A percentile compares a stretch with the other conserved stretches of the same genome.
These are phyloP conservation scores for Miichthys miiuy DNA, from an alignment of 2,797 vertebrate genomes.

Conservation along the genomic window DNA sequence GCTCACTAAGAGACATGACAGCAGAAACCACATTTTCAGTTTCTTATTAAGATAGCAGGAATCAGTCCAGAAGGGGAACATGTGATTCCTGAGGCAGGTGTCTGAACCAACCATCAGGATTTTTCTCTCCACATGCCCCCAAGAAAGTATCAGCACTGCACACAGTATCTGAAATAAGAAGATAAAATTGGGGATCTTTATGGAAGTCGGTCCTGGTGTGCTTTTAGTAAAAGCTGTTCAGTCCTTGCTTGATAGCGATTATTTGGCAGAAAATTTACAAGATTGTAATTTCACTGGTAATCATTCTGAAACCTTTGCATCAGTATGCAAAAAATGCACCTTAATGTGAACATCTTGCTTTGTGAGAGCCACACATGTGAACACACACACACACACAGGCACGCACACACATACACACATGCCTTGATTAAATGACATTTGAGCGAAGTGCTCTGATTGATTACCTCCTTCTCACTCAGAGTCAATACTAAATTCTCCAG, in stretches of 20 bases:
- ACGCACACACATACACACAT: constrained; percentile 10
- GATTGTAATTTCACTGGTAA: constrained; percentile 18
- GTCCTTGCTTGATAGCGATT: constrained; percentile 34
- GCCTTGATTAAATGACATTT: constrained; percentile 68
- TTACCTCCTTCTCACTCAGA: constrained; percentile 55
- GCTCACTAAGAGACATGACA: constrained; percentile 12
- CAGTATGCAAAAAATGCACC: constrained; percentile 28
- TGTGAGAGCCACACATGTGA: background rate
- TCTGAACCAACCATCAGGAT: constrained; percentile 44
- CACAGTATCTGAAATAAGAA: constrained; percentile 59
- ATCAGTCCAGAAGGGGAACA: constrained; percentile 41
- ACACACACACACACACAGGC: background rate
- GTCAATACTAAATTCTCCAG: constrained; percentile 59
- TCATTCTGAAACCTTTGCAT: constrained; percentile 14
- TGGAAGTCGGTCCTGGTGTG: constrained; percentile 7
- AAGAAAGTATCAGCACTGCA: constrained; percentile 45
- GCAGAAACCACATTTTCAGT: constrained; percentile 31
- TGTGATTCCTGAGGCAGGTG: constrained; percentile 57
- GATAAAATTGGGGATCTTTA: constrained; percentile 49
- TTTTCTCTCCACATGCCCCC: constrained; percentile 22
- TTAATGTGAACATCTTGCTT: constrained; percentile 32
- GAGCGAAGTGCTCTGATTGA: constrained; percentile 74
- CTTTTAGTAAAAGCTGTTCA: constrained; percentile 37
- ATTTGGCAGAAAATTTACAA: constrained; percentile 40
- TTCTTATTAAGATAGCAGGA: constrained; percentile 48